Evolutionary conservation across 2,888 invertebrate species (phyloP).

Genomic region (Elegia similella): DNA sequence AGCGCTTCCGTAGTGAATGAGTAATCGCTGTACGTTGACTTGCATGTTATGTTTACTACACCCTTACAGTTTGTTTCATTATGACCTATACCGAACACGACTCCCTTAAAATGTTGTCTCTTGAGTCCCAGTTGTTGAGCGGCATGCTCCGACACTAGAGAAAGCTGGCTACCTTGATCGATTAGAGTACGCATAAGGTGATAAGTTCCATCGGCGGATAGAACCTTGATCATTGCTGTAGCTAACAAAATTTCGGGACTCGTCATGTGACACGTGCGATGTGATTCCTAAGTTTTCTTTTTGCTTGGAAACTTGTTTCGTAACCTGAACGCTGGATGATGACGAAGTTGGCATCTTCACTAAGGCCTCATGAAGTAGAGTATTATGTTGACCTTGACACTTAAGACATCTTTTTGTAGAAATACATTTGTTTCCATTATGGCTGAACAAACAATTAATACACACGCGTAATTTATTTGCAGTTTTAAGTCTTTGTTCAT

Average conservation of each 20-base stretch:
- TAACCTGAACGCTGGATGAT: too few relatives aligned
- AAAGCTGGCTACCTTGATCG: slow-evolving; percentile 24
- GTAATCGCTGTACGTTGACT: slow-evolving; percentile 15
- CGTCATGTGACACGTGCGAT: not conserved
- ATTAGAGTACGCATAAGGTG: slow-evolving; percentile 22
- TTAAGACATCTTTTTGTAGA: slow-evolving; percentile 13
- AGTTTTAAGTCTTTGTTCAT: slow-evolving; percentile 8
- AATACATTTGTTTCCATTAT: slow-evolving; percentile 24
- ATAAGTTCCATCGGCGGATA: slow-evolving; percentile 18
- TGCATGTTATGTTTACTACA: slow-evolving; percentile 15
- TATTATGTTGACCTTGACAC: not conserved
- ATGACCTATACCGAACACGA: slow-evolving; percentile 12
- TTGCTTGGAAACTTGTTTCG: too few relatives aligned
- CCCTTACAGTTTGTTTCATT: slow-evolving; percentile 22
- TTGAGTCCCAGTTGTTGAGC: slow-evolving; percentile 19
- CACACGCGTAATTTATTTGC: slow-evolving; percentile 21
- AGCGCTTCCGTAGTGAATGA: not conserved
- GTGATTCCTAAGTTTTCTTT: too few relatives aligned
- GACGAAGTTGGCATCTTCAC: not conserved
- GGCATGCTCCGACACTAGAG: slow-evolving; percentile 18
- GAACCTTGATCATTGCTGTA: slow-evolving; percentile 20
- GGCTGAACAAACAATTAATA: slow-evolving; percentile 25
- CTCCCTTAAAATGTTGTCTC: slow-evolving; percentile 9
- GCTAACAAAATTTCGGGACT: slow-evolving; percentile 20
- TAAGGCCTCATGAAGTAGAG: slow-evolving; percentile 21